A percentile compares a stretch with the other conserved stretches of the same genome.
Evolutionary conservation across 35 echinoderm and acorn worm species (phyloP).

Genomic region (Apostichopus parvimensis): DNA sequence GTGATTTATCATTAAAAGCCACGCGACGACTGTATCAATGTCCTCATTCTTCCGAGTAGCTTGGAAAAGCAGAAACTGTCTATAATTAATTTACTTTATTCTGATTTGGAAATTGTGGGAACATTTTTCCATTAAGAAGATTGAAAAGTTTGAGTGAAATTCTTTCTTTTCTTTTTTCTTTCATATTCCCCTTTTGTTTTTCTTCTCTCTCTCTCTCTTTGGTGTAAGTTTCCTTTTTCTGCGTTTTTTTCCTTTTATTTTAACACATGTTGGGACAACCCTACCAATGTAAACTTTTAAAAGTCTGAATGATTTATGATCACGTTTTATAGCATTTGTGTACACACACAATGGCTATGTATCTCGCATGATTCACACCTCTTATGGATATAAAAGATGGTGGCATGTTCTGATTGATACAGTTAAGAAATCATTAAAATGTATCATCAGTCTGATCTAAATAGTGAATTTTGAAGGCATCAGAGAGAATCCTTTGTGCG

Average conservation of each 20-base stretch:
- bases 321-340: neutral
- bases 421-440: neutral
- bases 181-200: too few species aligned
- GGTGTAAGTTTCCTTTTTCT: too few species aligned
- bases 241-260: neutral
- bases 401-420: neutral
- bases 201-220: too few species aligned
- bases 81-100: slow-evolving; percentile 30
- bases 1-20: neutral
- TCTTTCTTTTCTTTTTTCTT: neutral
- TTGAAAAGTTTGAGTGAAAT: slow-evolving; percentile 19
- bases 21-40: neutral
- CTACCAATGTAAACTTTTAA: neutral
- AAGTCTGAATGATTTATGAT: neutral
- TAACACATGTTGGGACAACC: neutral
- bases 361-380: slow-evolving; percentile 5
- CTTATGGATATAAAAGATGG: neutral
- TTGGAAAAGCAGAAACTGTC: neutral
- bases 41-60: neutral
- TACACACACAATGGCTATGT: slow-evolving; percentile 1
- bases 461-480: neutral
- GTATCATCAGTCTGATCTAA: neutral
- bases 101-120: neutral
- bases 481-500: neutral
- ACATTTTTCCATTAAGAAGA: slow-evolving; percentile 17